These are phyloP conservation scores for Porites cylindrica DNA, from an alignment of 92 coral and sea anemone species.

Conservation along the genomic window DNA sequence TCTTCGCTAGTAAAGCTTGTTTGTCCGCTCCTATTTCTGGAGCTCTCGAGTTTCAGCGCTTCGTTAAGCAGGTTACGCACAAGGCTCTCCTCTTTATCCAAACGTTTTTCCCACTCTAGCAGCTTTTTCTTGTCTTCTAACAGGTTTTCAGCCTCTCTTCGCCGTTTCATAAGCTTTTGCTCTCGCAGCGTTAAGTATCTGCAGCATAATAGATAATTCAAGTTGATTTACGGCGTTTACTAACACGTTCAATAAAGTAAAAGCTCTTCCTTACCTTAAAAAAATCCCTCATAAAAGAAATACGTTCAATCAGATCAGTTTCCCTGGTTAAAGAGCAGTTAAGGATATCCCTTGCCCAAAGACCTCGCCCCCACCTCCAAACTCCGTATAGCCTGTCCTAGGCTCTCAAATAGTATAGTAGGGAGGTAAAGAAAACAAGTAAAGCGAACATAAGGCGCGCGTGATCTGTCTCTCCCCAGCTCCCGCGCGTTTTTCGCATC, in stretches of 20 bases:
- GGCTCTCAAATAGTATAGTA: too few species aligned
- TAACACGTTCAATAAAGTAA: too few species aligned
- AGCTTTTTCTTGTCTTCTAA: constrained; percentile 89
- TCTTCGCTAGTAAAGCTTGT: constrained; percentile 59
- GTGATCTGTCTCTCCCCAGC: too few species aligned
- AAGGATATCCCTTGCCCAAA: not conserved
- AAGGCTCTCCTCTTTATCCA: constrained; percentile 89
- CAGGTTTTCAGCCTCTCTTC: constrained; percentile 83
- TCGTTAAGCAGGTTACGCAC: constrained; percentile 84
- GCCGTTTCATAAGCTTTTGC: constrained; percentile 80
- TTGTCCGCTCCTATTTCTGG: constrained; percentile 54
- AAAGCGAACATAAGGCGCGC: too few species aligned
- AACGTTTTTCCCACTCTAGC: constrained; percentile 88
- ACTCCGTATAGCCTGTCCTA: too few species aligned
- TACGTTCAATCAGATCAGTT: too few species aligned
- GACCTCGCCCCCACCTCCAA: too few species aligned
- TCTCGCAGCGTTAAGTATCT: constrained; percentile 92
- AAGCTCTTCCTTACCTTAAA: not conserved
- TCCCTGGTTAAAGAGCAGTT: not conserved
- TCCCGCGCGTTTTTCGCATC: too few species aligned
- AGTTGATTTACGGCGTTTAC: too few species aligned
- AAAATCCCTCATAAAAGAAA: not conserved
- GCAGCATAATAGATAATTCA: not conserved
- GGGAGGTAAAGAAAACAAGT: too few species aligned
- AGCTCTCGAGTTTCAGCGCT: constrained; percentile 72